Base-by-base conservation (phyloP, 92 coral and sea anemone species). In the Porites evermanni region DNA sequence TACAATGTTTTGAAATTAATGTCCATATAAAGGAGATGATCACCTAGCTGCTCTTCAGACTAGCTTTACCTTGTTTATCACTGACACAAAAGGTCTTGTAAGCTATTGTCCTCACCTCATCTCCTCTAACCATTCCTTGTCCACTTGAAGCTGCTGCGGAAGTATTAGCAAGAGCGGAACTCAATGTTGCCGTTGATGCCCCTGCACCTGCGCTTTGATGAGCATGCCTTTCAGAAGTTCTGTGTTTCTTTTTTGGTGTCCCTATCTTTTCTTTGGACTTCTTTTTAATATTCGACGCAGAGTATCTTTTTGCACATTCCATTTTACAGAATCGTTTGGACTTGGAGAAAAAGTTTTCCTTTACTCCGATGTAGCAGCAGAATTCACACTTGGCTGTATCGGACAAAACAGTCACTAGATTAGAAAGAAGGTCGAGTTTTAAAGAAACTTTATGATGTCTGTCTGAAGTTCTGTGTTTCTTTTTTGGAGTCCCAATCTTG, bases 231-330 rank as follows among this genome's bases (percentile, higher is more conserved):
- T 89, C 91, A 7, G 98, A 80, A 51, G 94, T 86, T 16, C 94
- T 77, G 79, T 94, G 97, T 79, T 93, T 97, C 79, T 95, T 97
- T 96, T 95, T 97, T 8, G 99, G 89, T 44, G 98, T 93, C 38
- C 95, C 93, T 23, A 95, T 86, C 81, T 94, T 95, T 67, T 97
- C 99, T 56, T 97, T 97, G 23, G 98, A 94, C 81, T 95, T 95
- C 91, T 97, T 97, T 93, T 97, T 97, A 84, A 97, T 97, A 71
- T 97, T 97, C n/a, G 99, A 97, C 7, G 99, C 99, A n/a, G 99
- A 97, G 83, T 97, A 97, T 83, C 98, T 90, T 84, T 97, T 97
- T 7, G 99, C 99, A 92, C 99, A 97, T 76, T 97, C 99, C 95
- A 97, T 95, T 90, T 97, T 97, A 82, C 99, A 97, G 86, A 97